Conservation (phyloP, 30 jellyfish, hydroid and myxozoan genomes). For the Sanderia malayensis region DNA sequence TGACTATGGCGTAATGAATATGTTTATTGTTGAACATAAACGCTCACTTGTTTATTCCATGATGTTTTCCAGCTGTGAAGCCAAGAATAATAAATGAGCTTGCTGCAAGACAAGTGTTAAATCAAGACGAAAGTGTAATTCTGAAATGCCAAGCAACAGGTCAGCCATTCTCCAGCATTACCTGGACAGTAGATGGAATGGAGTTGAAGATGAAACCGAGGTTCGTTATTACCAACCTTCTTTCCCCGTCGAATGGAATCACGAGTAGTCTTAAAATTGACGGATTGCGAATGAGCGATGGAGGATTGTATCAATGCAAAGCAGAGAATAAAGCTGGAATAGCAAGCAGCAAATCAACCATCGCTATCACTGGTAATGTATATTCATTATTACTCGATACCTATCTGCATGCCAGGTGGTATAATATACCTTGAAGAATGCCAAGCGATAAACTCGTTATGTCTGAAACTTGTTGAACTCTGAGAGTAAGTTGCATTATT, state of each 20-base stretch:
- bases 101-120: slow-evolving; percentile 17
- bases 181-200: slow-evolving; percentile 69
- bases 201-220: slow-evolving; percentile 19
- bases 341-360: slow-evolving; percentile 37
- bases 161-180: slow-evolving; percentile 65
- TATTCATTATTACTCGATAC: not conserved
- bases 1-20: too few species aligned
- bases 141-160: slow-evolving; percentile 57
- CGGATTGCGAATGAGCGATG: slow-evolving; percentile 59
- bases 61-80: slow-evolving; percentile 23
- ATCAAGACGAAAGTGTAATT: slow-evolving; percentile 44
- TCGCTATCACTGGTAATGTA: slow-evolving; percentile 66
- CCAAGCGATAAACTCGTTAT: too few species aligned
- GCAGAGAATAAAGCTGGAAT: slow-evolving; percentile 84
- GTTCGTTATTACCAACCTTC: slow-evolving; percentile 11
- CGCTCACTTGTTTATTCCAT: too few species aligned
- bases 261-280: slow-evolving; percentile 38
- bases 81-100: slow-evolving; percentile 12
- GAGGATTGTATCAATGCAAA: slow-evolving; percentile 72
- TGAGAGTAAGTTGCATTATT: too few species aligned
- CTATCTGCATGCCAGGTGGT: too few species aligned
- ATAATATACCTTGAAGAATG: too few species aligned
- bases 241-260: slow-evolving; percentile 28
- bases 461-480: too few species aligned
- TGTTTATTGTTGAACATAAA: too few species aligned